Evolutionary conservation across 2,797 vertebrate genomes (phyloP).

Genomic region (Capromys pilorides): DNA sequence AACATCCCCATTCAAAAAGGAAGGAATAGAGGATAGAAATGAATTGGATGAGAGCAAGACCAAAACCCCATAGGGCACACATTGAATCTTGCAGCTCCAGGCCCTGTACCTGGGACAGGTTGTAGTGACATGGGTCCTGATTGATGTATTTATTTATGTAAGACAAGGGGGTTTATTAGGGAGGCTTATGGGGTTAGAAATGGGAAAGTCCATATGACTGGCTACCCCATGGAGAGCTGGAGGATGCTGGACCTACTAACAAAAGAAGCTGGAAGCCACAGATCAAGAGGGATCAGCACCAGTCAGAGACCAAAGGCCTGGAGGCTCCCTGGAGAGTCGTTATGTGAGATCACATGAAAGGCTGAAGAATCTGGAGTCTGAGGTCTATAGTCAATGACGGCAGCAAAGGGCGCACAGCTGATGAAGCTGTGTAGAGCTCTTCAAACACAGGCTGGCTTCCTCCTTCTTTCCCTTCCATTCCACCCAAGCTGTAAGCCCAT

Average conservation of each 20-base stretch:
- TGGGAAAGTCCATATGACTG: background rate
- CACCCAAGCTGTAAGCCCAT: background rate
- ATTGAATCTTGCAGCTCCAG: background rate
- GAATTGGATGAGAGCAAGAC: background rate
- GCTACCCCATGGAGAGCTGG: background rate
- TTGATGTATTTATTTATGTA: background rate
- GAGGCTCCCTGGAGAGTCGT: background rate
- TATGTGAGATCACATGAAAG: background rate
- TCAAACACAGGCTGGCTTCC: background rate
- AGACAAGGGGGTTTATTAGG: background rate
- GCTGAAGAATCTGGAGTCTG: background rate
- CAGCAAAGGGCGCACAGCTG: background rate
- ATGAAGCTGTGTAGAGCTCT: background rate
- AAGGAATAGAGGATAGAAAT: background rate
- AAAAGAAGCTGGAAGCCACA: background rate
- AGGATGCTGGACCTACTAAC: background rate
- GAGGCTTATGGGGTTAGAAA: background rate
- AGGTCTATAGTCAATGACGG: background rate
- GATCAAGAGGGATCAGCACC: background rate
- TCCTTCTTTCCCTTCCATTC: background rate
- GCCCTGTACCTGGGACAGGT: background rate
- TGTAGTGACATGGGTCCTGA: background rate
- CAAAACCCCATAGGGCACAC: background rate
- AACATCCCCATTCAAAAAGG: background rate
- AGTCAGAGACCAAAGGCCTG: background rate